Evolutionary conservation across 1,140 invertebrate species (phyloP).

Genomic region (Sipha flava): DNA sequence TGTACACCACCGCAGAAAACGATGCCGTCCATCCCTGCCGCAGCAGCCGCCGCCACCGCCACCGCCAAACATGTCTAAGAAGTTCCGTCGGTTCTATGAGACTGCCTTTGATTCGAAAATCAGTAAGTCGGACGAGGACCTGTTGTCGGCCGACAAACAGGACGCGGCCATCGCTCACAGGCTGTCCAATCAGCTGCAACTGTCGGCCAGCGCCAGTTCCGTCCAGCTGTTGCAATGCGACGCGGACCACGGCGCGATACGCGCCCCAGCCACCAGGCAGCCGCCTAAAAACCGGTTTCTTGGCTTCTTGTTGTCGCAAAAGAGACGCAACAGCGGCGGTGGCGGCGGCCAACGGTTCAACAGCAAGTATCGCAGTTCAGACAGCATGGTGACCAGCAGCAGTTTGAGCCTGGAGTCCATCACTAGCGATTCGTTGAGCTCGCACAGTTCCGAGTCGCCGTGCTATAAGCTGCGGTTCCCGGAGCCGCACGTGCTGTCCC

Average conservation of each 20-base stretch:
- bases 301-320: background rate
- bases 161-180: conserved; percentile 17
- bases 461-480: conserved; percentile 39
- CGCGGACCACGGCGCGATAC: conserved; percentile 39
- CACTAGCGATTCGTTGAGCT: conserved; percentile 65
- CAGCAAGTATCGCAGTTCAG: conserved; percentile 72
- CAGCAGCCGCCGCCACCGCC: background rate
- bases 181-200: background rate
- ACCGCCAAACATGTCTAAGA: conserved; percentile 49
- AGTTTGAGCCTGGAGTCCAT: conserved; percentile 70
- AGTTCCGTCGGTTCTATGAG: conserved; percentile 66
- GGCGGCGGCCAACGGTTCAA: too few species aligned
- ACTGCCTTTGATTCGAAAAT: conserved; percentile 82
- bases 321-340: background rate
- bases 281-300: conserved; percentile 34
- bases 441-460: conserved; percentile 70
- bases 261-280: conserved; percentile 36
- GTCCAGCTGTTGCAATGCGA: conserved; percentile 42
- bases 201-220: conserved; percentile 38
- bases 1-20: background rate
- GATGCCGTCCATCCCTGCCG: background rate
- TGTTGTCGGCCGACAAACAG: conserved; percentile 13
- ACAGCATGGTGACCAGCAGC: conserved; percentile 75
- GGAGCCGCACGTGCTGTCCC: conserved; percentile 63
- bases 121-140: conserved; percentile 49